phyloP scores from a whole-genome alignment of 2,888 invertebrate genomes.

The Caenorhabditis sp. region DNA sequence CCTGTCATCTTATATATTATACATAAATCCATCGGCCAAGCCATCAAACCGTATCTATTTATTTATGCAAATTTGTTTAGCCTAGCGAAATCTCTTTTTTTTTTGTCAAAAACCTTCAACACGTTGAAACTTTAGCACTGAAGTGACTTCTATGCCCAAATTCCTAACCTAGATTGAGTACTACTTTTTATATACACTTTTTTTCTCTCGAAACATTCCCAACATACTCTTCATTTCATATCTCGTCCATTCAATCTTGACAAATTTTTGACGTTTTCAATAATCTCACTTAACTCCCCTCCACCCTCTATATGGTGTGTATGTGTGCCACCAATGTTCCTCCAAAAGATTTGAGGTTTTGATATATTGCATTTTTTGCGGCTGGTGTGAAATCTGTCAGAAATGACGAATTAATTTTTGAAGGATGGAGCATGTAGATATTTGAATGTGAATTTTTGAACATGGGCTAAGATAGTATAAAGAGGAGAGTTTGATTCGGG shows the following conservation, averaged over 20 bases:
- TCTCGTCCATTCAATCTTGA: not conserved
- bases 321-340: not conserved
- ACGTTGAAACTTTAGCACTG: not conserved
- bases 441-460: too few species aligned
- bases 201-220: not conserved
- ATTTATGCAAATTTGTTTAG: conserved; percentile 1
- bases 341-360: not conserved
- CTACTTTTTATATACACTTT: not conserved
- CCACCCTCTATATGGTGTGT: too few species aligned
- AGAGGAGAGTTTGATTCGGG: too few species aligned
- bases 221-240: not conserved
- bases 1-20: not conserved
- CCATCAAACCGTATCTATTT: conserved; percentile 1
- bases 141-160: not conserved
- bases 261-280: not conserved
- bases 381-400: too few species aligned
- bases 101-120: not conserved
- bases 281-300: not conserved
- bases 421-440: too few species aligned
- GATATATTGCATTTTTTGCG: too few species aligned
- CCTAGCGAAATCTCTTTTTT: not conserved
- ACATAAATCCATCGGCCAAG: not conserved
- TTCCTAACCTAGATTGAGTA: not conserved
- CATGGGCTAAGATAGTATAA: too few species aligned
- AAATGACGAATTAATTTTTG: too few species aligned